These are phyloP conservation scores for Poecile atricapillus DNA, from an alignment of 2,113 vertebrate genomes.

Conservation along the genomic window DNA sequence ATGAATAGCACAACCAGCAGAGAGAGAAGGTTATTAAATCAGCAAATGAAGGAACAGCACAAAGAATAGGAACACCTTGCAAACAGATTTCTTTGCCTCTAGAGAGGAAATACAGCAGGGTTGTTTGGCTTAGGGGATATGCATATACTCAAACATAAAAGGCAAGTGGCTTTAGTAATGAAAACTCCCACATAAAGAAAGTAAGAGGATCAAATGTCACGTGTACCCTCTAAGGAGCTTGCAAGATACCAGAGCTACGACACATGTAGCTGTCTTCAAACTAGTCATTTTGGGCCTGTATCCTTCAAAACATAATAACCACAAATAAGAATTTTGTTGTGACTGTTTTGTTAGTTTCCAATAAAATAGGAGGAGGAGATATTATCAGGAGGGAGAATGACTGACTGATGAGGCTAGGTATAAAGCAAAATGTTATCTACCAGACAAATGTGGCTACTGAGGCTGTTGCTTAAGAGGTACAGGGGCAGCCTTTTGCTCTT, in stretches of 20 bases:
- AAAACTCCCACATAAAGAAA: conserved; percentile 10
- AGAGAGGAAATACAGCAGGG: not conserved
- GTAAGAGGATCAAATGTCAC: conserved; percentile 14
- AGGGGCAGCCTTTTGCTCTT: not conserved
- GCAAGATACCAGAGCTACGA: not conserved
- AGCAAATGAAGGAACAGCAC: conserved; percentile 3
- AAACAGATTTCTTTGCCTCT: conserved; percentile 3
- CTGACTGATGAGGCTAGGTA: not conserved
- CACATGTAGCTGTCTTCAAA: not conserved
- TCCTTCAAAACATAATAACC: not conserved
- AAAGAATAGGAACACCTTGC: conserved; percentile 8
- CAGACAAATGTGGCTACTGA: not conserved
- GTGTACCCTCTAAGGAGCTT: not conserved
- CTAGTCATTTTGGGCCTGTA: not conserved
- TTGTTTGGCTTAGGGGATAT: conserved; percentile 3
- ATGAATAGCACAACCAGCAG: not conserved
- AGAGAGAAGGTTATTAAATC: conserved; percentile 5
- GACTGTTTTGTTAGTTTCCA: not conserved
- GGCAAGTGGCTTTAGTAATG: not conserved
- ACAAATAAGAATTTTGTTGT: not conserved
- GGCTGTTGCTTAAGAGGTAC: not conserved
- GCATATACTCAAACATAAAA: conserved; percentile 1
- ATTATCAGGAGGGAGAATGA: not conserved
- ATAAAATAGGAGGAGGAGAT: not conserved
- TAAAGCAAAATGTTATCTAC: not conserved